phyloP scores from a whole-genome alignment of 2,797 vertebrate genomes.

The Zalophus californianus region DNA sequence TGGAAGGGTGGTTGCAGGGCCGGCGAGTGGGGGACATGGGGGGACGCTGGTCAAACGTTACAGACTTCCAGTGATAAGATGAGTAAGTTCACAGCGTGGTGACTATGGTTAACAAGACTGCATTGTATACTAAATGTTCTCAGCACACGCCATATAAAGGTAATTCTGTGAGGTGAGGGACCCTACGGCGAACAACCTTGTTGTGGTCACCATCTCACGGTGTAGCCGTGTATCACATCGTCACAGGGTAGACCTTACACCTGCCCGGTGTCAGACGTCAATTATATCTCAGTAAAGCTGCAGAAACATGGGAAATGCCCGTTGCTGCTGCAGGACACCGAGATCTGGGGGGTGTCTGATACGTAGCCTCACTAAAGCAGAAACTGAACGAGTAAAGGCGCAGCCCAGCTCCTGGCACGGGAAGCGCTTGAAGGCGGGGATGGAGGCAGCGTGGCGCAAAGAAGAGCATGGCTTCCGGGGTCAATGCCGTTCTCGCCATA shows the following conservation, averaged over 20 bases:
- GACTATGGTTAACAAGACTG: rapidly evolving
- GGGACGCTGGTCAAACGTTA: too few relatives aligned
- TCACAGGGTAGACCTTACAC: rapidly evolving
- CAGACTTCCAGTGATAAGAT: not conserved
- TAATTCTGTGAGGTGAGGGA: not conserved
- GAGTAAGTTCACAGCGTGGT: not conserved
- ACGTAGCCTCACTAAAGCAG: not conserved
- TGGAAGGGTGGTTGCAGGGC: too few relatives aligned
- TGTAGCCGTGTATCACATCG: rapidly evolving
- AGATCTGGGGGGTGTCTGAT: not conserved
- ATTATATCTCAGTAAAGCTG: not conserved
- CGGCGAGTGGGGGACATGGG: not conserved
- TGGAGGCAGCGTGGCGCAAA: not conserved
- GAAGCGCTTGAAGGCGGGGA: not conserved
- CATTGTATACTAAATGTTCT: too few relatives aligned
- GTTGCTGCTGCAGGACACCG: not conserved
- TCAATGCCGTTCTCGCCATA: not conserved
- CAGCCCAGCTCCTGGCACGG: not conserved
- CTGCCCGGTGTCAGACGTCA: not conserved
- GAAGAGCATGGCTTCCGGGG: not conserved
- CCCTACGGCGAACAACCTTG: too few relatives aligned
- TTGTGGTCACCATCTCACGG: too few relatives aligned
- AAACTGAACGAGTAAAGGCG: not conserved
- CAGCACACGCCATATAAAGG: rapidly evolving
- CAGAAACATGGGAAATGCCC: too few relatives aligned